Evolutionary conservation across 2,888 invertebrate species (phyloP), one percentile per base, ranked within the genome.

Genomic region (Tachina lurida): DNA sequence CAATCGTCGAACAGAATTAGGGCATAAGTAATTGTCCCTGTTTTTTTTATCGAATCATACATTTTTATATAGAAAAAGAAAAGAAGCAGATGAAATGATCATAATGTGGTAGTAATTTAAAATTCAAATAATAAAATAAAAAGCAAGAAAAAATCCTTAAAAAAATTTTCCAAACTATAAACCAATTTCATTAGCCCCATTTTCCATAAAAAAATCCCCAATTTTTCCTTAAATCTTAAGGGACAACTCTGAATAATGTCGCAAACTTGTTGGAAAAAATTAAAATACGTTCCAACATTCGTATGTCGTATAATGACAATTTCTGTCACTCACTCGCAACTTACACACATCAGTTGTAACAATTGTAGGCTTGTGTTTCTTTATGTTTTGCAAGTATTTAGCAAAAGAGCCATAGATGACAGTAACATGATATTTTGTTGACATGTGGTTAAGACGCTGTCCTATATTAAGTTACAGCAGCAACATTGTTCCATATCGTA

Each of bases 301-400:
- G n/a, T 15, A 31, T 10, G 10, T 31, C 8, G 8, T 31, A 31
- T 45, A 74, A 67, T 68, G 60, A 68, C 74, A 75, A 75, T 81
- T 75, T 58, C 54, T 81, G 68, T 67, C 74, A 75, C 2, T 75
- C 74, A 75, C 13, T 81, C 60, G 74, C 74, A 65, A 81, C 45
- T 60, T 13, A 45, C 52, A 15, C 43, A 81, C 67, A 54, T 45
- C 52, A 74, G 43, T 60, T 60, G 58, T 43, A 60, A 58, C 49
- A 58, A 15, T 41, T 1, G 56, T 15, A 47, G 47, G 63, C 17
- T 56, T 70, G 41, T 78, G 45, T 71, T 62, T 31, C 0, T 31
- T 31, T 54, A 54, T 62, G 43, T 62, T 31, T 78, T 62, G 52
- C 43, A 17, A 15, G 60, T 58, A 77, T 77, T 77, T 77, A 68